Conservation (phyloP, 2,888 invertebrate species). For the Cecidostiba fungosa region DNA sequence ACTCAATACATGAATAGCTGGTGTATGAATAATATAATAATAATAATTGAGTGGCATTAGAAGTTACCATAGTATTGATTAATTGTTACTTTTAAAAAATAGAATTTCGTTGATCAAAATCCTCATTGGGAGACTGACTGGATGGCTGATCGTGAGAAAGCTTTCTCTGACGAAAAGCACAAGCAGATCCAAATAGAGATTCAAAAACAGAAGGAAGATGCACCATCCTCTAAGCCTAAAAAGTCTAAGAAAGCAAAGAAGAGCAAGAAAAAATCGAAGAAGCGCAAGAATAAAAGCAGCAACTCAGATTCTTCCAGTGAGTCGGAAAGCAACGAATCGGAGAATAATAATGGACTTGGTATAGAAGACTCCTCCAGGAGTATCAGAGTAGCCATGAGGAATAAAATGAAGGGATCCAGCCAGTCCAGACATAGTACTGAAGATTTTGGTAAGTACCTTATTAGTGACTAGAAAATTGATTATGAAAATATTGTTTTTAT, state of each 20-base stretch:
- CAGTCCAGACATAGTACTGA: conserved; percentile 81
- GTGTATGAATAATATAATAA: too few species aligned
- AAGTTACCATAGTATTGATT: not conserved
- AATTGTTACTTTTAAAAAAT: conserved; percentile 49
- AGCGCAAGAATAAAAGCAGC: conserved; percentile 80
- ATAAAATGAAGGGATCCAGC: conserved; percentile 81
- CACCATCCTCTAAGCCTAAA: conserved; percentile 77
- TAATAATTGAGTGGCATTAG: too few species aligned
- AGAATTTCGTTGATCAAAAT: conserved; percentile 92
- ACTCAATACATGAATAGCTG: too few species aligned
- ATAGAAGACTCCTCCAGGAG: conserved; percentile 83
- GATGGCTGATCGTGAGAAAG: conserved; percentile 90
- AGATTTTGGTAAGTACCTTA: conserved; percentile 69
- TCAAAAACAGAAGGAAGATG: conserved; percentile 83
- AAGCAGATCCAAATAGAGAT: conserved; percentile 79
- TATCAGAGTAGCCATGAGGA: conserved; percentile 86
- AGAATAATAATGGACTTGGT: conserved; percentile 67
- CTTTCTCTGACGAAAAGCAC: conserved; percentile 79
- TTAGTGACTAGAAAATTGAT: not conserved
- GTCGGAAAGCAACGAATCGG: conserved; percentile 79
- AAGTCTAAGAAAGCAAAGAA: conserved; percentile 84
- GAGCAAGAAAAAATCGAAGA: conserved; percentile 81
- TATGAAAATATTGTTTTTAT: not conserved
- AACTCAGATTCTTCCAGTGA: conserved; percentile 78
- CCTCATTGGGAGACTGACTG: conserved; percentile 94